Evolutionary conservation across 2,888 invertebrate genomes (phyloP), one percentile per base, ranked within the genome.

Genomic region (Rhamnusium bicolor): DNA sequence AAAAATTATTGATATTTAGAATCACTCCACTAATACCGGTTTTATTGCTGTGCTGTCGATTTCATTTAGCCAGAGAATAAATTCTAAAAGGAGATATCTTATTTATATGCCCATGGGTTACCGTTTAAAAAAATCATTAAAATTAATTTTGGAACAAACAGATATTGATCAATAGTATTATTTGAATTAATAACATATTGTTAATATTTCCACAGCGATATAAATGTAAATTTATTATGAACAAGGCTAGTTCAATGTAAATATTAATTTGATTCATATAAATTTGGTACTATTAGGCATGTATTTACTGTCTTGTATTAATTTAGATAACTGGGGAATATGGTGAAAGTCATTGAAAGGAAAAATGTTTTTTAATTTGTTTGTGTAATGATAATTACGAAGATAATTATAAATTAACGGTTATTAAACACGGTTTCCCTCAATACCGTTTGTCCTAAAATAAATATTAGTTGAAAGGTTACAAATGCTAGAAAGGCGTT

Each of bases 241-340:
- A 65, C 51, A 29, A 18, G 65, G 51, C n/a, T n/a, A 40, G 65
- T 29, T 27, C 14, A 56, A 46, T 67, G 46, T 46, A 24, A 67
- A 53, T 18, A 6, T 53, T 65, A 65, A 51, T 65, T 65, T 46
- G 29, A 67, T 46, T 40, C 14, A 56, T 56, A 67, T 67, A 67
- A 46, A 56, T 18, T 56, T 32, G 12, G 54, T 54, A 67, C 32
- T 56, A 40, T 46, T 21, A 40, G 61, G 16, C 46, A 16, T 56
- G 32, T 58, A 29, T 14, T 27, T 4, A n/a, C 1, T 24, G 27
- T 58, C 21, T 46, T 65, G 29, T 65, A 65, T 46, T 40, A 29
- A 51, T 67, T n/a, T 67, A 47, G 56, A 67, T 67, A 56, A 56
- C 40, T 21, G 7, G 40, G 16, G 2, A 21, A n/a, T 66, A 46